Evolutionary conservation across 1,140 invertebrate species (phyloP).

Genomic region (Harlomillsia oculata): DNA sequence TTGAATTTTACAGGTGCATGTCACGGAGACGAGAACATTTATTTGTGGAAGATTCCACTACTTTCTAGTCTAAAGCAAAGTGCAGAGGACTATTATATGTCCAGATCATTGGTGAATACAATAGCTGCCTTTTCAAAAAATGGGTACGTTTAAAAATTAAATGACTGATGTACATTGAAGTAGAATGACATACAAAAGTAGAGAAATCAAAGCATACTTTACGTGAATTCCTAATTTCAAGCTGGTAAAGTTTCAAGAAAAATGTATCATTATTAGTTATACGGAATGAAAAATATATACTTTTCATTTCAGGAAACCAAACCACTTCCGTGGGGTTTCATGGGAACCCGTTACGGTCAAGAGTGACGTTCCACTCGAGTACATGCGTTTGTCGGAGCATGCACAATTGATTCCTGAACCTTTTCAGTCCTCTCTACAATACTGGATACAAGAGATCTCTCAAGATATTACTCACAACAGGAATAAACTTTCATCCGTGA

Average conservation of each 20-base stretch:
- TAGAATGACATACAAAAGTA: too few relatives aligned
- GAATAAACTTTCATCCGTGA: too few relatives aligned
- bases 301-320: background rate
- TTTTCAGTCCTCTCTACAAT: background rate
- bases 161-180: too few relatives aligned
- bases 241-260: background rate
- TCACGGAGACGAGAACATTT: background rate
- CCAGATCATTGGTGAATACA: background rate
- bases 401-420: slow-evolving; percentile 3
- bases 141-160: too few relatives aligned
- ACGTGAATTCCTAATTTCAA: too few relatives aligned
- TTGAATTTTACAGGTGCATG: too few relatives aligned
- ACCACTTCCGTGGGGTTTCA: background rate
- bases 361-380: background rate
- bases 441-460: too few relatives aligned
- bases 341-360: background rate
- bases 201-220: too few relatives aligned
- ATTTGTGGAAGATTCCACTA: background rate
- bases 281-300: background rate
- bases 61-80: background rate
- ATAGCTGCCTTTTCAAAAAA: background rate
- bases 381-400: background rate
- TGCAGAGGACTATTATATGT: background rate
- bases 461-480: too few relatives aligned
- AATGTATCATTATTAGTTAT: background rate